phyloP scores from a whole-genome alignment of 1,140 invertebrate genomes.

The Drosophila obscura region DNA sequence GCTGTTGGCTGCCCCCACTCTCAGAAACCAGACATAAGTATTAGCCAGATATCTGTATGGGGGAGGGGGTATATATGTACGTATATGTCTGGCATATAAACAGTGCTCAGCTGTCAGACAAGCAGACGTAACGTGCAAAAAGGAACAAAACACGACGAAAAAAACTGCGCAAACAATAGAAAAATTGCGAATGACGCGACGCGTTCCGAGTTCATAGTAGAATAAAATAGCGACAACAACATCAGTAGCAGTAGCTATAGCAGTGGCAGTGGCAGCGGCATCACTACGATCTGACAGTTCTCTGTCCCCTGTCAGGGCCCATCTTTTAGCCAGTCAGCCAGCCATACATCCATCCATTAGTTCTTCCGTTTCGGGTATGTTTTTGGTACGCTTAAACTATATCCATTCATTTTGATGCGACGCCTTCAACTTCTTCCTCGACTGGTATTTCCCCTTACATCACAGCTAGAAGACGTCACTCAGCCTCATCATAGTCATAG shows the following conservation, averaged over 20 bases:
- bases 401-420: constrained; percentile 61
- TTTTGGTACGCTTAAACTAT: constrained; percentile 60
- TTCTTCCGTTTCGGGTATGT: constrained; percentile 60
- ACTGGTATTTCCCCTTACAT: constrained; percentile 24
- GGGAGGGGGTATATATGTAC: too few relatives aligned
- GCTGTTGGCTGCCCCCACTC: not conserved
- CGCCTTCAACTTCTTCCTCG: constrained; percentile 19
- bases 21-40: constrained; percentile 11
- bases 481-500: constrained; percentile 22
- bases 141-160: constrained; percentile 25
- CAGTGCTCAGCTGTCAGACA: constrained; percentile 67
- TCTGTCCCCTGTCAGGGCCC: constrained; percentile 26
- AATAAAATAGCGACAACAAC: constrained; percentile 40
- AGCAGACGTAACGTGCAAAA: constrained; percentile 63
- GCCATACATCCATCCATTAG: constrained; percentile 69
- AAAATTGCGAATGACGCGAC: constrained; percentile 60
- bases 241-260: not conserved
- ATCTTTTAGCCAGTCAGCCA: constrained; percentile 54
- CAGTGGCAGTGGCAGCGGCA: constrained; percentile 6
- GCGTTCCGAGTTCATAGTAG: constrained; percentile 49
- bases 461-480: constrained; percentile 30
- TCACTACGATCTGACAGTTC: constrained; percentile 44
- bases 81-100: constrained; percentile 59
- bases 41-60: constrained; percentile 13
- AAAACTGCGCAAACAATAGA: constrained; percentile 57